Evolutionary conservation across 2,797 vertebrate genomes (phyloP), one percentile per base, ranked within the genome.

Genomic region (Rhadinocentrus ornatus): DNA sequence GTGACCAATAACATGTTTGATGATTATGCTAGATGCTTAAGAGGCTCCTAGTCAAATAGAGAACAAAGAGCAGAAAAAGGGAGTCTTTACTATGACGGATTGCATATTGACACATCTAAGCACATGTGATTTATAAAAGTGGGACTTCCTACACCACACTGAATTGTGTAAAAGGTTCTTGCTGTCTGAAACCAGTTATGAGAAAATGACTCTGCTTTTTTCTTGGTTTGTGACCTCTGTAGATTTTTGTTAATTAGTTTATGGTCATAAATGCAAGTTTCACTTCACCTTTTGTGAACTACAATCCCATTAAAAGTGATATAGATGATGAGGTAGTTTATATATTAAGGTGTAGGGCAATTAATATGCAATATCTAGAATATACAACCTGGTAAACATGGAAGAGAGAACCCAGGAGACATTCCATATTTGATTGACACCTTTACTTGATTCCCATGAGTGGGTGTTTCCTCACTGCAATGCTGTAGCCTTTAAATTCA

Each of bases 401-500:
- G 12, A 54, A 48, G 41, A 31, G 29, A 32, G 24, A 12, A 4
- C 37, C 27, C 61, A 50, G 29, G 20, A 31, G 34, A 50, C 27
- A 31, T 34, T 75, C 53, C 53, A 22, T 22, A 54, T 59, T 61
- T 78, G 71, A 86, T 74, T 77, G 83, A 63, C 31, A 22, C 39
- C 15, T 68, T 73, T 75, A 75, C 85, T 87, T 81, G 87, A 87
- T 86, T 85, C 62, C 54, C 56, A 70, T 61, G 34, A 75, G 62
- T 11, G 54, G 82, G 85, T 76, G 69, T 82, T 89, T 78, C 63
- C 76, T 82, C n/a, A n/a, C 65, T n/a, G 58, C 81, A 61, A 74
- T 62, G 78, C 79, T 73, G 67, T 73, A 57, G 74, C 72, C 83
- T 93, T 89, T 81, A 88, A 88, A 92, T 93, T 93, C 89, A 83